Conservation (phyloP, 2,797 vertebrate genomes). For the Toxotes lorentzi region DNA sequence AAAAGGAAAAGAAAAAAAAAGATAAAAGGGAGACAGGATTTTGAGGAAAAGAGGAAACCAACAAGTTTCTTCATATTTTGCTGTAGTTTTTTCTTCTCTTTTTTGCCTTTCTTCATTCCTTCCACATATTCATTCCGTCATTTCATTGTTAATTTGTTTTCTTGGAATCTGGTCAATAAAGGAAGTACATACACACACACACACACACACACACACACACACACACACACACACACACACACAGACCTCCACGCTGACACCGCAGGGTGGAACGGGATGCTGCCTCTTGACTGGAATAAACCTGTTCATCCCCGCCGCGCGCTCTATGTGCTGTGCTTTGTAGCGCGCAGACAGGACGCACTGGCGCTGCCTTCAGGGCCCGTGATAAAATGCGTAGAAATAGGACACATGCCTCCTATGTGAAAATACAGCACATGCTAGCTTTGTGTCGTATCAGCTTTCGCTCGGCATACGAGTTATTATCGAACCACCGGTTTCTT, state of each 20-base stretch:
- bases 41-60: neutral
- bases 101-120: neutral
- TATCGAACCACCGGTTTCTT: neutral
- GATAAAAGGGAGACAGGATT: neutral
- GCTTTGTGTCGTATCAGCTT: no score
- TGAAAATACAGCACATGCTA: neutral
- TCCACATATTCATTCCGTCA: no score
- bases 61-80: neutral
- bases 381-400: neutral
- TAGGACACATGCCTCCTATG: neutral
- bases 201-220: neutral
- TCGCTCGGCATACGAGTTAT: neutral
- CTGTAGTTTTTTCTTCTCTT: neutral
- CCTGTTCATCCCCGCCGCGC: constrained; percentile 58
- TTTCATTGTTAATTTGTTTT: no score
- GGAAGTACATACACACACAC: neutral
- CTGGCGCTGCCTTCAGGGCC: neutral
- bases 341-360: neutral
- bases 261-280: neutral
- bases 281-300: constrained; percentile 60
- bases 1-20: neutral
- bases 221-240: no score
- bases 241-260: no score
- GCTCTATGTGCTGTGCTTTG: neutral
- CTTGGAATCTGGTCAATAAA: no score